Conservation (phyloP, 2,888 invertebrate genomes). For the Lissocephala sabroskyi region DNA sequence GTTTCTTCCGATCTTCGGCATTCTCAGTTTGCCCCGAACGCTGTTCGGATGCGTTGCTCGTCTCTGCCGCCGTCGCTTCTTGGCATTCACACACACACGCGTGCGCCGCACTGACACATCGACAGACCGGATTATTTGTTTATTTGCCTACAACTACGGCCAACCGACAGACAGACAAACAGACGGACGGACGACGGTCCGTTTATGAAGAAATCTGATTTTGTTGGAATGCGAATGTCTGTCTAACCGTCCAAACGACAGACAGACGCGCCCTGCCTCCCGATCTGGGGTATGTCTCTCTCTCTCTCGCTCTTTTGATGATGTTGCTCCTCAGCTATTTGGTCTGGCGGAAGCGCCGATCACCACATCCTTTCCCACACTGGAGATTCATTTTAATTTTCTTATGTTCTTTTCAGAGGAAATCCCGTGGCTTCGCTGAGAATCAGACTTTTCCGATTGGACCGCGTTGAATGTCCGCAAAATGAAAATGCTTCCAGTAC, state of each 20-base stretch:
- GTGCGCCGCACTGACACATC: no score
- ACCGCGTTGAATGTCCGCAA: constrained; percentile 59
- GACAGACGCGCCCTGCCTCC: constrained; percentile 23
- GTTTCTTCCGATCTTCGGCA: constrained; percentile 21
- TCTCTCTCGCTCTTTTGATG: no score
- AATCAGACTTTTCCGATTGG: background rate
- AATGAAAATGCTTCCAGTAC: constrained; percentile 81
- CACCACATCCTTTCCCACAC: constrained; percentile 34
- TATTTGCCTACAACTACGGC: no score
- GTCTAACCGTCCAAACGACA: constrained; percentile 40
- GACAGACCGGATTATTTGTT: constrained; percentile 39
- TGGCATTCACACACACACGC: no score
- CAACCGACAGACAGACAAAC: no score
- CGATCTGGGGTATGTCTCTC: background rate
- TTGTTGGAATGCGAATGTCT: constrained; percentile 63
- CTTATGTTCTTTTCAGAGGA: background rate
- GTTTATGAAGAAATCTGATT: constrained; percentile 64
- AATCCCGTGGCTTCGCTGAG: constrained; percentile 18
- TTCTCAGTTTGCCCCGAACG: constrained; percentile 26
- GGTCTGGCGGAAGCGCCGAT: constrained; percentile 39
- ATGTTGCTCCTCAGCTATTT: constrained; percentile 39
- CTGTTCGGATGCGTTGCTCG: constrained; percentile 32
- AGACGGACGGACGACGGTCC: constrained; percentile 12
- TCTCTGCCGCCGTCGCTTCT: constrained; percentile 9
- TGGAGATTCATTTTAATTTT: background rate